Conservation (phyloP, 2,113 vertebrate genomes). For the Zapus hudsonius region DNA sequence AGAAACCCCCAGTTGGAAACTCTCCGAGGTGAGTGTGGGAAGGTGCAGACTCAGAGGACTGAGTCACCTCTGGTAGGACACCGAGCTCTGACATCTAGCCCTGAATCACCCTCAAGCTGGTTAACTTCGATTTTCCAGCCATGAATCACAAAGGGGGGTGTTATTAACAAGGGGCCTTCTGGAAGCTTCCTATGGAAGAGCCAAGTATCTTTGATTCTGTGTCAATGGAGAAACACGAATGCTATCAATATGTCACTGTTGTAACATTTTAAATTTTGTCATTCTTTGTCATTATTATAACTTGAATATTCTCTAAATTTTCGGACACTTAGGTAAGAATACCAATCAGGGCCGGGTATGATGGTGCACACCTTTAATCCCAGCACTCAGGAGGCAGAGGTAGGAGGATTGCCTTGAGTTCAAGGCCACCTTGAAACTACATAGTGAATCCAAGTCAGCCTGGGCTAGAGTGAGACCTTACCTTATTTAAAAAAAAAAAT, state of each 20-base stretch:
- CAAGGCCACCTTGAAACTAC: too few species aligned
- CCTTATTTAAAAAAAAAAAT: too few species aligned
- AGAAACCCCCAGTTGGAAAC: constrained; percentile 40
- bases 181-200: constrained; percentile 33
- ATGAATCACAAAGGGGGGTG: neutral
- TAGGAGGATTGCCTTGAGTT: too few species aligned
- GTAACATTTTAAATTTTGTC: neutral
- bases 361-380: too few species aligned
- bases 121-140: constrained; percentile 36
- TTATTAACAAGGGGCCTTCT: neutral
- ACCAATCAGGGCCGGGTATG: too few species aligned
- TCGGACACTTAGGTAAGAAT: neutral
- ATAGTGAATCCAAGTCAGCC: too few species aligned
- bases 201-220: constrained; percentile 6
- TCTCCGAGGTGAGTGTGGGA: neutral
- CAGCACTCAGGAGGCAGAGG: too few species aligned
- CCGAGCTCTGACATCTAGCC: neutral
- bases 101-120: neutral
- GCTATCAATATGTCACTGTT: neutral
- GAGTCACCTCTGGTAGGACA: constrained; percentile 26
- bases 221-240: neutral
- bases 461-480: too few species aligned
- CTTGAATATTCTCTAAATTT: neutral
- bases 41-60: neutral
- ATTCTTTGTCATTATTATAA: neutral